Evolutionary conservation across 2,113 vertebrate species (phyloP), one percentile per base, ranked within the genome.

Genomic region (Toxotes chatareus): DNA sequence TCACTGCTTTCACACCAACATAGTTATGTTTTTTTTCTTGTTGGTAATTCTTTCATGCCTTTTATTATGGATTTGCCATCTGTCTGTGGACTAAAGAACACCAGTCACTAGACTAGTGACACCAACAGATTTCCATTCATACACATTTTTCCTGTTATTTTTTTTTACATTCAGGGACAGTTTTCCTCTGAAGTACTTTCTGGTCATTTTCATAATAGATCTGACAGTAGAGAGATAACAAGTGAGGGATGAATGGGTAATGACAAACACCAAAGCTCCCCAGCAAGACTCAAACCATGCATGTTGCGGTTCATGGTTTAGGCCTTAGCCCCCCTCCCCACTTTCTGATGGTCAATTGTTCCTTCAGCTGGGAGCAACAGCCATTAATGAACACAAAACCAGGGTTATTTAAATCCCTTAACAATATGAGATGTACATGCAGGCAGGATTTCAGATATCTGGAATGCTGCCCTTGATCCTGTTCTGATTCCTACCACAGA

Each of bases 21-120:
- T 13, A 12, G 7, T 7, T 16, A 17, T 17, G 16, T 14, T 47
- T 47, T 17, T 44, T 44, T 38, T 38, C 36, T 38, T 38, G 4
- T 38, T 14, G 16, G 27, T 27, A 27, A 27, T 47, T 17, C 13
- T 44, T 44, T 44, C 3, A 44, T 12, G 10, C 42, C 79, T 55
- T 38, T 13, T 44, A 44, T 44, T 13, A 44, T 44, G 12, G 42
- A 44, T 44, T 44, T 44, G 65, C 44, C 70, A 46, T 27, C 27
- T 27, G 27, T 27, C 27, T 27, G 27, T 27, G 27, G 27, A 27
- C 27, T 27, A 46, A 69, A 81, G 73, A 38, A 46, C 65, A 38
- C 38, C n/a, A 27, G 61, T 90, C 83, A 86, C 85, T 83, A 92
- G 56, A 83, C 65, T 67, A 34, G 72, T 80, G 78, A 74, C 75